phyloP scores from a whole-genome alignment of 2,113 vertebrate species.

The Cyanistes caeruleus region DNA sequence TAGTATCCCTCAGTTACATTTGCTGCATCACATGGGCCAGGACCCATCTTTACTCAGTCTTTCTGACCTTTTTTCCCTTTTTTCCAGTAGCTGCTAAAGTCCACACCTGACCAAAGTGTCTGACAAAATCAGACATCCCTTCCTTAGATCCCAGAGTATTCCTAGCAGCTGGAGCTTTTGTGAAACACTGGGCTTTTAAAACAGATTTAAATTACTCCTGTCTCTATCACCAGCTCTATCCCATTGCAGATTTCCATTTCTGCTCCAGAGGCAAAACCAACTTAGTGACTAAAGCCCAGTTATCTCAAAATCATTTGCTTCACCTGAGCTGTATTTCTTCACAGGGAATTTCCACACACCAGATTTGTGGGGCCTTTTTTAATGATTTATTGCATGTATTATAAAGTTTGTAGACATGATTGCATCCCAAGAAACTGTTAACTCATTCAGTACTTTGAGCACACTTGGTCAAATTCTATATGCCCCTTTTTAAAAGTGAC shows the following conservation, averaged over 20 bases:
- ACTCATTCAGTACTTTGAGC: background rate
- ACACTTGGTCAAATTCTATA: background rate
- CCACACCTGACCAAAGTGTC: background rate
- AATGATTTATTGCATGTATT: background rate
- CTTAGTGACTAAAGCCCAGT: background rate
- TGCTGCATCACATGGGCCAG: background rate
- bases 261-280: background rate
- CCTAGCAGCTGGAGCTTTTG: background rate
- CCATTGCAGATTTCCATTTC: background rate
- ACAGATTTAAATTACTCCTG: background rate
- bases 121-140: background rate
- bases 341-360: slow-evolving; percentile 1
- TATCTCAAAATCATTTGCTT: background rate
- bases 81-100: background rate
- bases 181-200: background rate
- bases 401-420: background rate
- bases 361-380: background rate
- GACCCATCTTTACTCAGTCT: background rate
- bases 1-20: background rate
- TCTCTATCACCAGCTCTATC: background rate
- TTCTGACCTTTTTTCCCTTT: background rate
- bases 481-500: background rate
- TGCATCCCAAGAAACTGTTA: background rate
- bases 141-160: background rate
- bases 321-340: background rate